A percentile compares a stretch with the other conserved stretches of the same genome.
phyloP scores from a whole-genome alignment of 2,888 invertebrate species.

The Alviniconcha strummeri region DNA sequence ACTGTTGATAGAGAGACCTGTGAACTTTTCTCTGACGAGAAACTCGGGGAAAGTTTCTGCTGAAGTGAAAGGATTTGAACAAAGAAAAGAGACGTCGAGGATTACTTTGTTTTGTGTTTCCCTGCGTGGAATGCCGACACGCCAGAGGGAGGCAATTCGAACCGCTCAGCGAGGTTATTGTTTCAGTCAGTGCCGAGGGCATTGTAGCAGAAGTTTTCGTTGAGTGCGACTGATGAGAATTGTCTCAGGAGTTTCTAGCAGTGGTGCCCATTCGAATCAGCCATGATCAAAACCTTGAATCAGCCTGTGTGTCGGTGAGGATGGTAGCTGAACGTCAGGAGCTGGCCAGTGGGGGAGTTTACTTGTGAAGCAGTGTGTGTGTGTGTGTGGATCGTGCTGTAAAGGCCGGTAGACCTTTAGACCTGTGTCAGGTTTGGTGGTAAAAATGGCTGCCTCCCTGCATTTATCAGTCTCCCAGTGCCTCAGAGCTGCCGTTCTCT shows the following conservation, averaged over 20 bases:
- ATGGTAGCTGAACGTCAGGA: background rate
- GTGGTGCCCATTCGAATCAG: background rate
- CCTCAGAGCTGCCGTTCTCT: constrained; percentile 44
- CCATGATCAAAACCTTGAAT: constrained; percentile 13
- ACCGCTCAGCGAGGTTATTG: constrained; percentile 26
- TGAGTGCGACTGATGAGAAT: constrained; percentile 18
- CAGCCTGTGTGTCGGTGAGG: constrained; percentile 24
- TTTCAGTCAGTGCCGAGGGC: constrained; percentile 34
- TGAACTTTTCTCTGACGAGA: too few relatives aligned
- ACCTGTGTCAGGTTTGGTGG: constrained; percentile 21
- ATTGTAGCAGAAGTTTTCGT: constrained; percentile 31
- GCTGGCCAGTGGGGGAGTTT: constrained; percentile 21
- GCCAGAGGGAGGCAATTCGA: constrained; percentile 22
- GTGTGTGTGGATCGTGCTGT: constrained; percentile 30
- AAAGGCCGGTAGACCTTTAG: constrained; percentile 32
- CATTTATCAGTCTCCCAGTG: constrained; percentile 41
- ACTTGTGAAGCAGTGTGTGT: constrained; percentile 27
- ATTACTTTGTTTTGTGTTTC: background rate
- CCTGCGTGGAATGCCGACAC: background rate
- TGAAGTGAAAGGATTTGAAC: too few relatives aligned
- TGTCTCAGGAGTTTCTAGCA: constrained; percentile 5
- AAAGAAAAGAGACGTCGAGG: too few relatives aligned
- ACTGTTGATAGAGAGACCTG: too few relatives aligned
- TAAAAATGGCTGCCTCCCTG: constrained; percentile 53
- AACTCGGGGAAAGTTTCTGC: too few relatives aligned